Base-by-base conservation (phyloP, 2,113 vertebrate genomes). In the Sapajus apella region DNA sequence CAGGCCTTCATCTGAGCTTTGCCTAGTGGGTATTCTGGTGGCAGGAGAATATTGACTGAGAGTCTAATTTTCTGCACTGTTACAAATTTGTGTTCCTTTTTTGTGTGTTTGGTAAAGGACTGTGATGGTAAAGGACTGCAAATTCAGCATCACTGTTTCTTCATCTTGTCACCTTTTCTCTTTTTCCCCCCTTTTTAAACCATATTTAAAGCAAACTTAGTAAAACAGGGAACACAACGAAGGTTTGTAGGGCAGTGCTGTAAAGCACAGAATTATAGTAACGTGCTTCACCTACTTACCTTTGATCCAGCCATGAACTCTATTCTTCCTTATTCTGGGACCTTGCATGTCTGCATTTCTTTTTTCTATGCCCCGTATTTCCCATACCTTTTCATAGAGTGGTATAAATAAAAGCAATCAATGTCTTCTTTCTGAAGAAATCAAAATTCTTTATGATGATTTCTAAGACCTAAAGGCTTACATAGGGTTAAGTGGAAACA, bases 381-480 rank as follows among this genome's bases (percentile, higher is more conserved):
- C 47, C 37, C 12, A 68, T 14, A 79, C 21, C 10, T 87, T 91
- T 87, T 17, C 58, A 90, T 47, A 84, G 50, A 77, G 3, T 45
- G 72, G n/a, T 30, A 52, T 91, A 79, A 82, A 20, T 90, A 73
- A 97, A 88, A 82, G 37, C 58, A 55, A 35, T 25, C 9, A 81
- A 82, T 35, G 40, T 86, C 47, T 94, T 95, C 61, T 85, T 93
- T 88, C 35, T 32, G 13, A 88, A 94, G 64, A 82, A 73, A 73
- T 58, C 4, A 40, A 94, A 87, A 32, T 12, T 32, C 56, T 84
- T 94, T 35, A 43, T 50, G 8, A 43, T 66, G 32, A 45, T 30
- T 86, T 72, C n/a, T 64, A 30, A 86, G 73, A 86, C 40, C 27
- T 47, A 43, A 85, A 93, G 23, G 3, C 56, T 94, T 79, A 23